Conservation (phyloP, 2,113 vertebrate species). For the Pungitius pungitius region DNA sequence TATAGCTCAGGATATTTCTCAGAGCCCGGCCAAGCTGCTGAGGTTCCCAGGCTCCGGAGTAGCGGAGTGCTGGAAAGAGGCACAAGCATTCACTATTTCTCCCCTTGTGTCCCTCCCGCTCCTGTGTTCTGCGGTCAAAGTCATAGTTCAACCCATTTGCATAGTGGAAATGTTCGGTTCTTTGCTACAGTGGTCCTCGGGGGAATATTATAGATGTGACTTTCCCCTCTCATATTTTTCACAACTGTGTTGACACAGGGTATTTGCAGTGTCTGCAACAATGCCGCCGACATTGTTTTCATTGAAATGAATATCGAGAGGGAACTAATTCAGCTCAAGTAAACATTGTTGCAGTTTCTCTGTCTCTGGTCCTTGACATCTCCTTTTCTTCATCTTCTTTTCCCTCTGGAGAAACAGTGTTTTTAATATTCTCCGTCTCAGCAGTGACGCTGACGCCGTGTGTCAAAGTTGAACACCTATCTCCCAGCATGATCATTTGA, state of each 20-base stretch:
- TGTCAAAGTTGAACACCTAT: not conserved
- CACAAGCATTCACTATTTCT: conserved; percentile 72
- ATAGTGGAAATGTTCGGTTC: conserved; percentile 65
- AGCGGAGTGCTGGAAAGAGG: conserved; percentile 75
- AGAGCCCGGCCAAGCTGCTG: conserved; percentile 73
- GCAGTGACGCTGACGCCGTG: conserved; percentile 10
- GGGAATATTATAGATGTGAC: conserved; percentile 38
- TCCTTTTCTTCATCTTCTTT: conserved; percentile 11
- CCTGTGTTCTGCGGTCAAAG: conserved; percentile 54
- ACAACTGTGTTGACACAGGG: conserved; percentile 17
- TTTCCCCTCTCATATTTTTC: too few species aligned
- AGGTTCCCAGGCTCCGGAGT: conserved; percentile 82
- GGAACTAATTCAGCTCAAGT: conserved; percentile 15
- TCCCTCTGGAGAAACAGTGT: not conserved
- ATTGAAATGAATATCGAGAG: conserved; percentile 22
- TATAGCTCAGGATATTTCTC: conserved; percentile 85
- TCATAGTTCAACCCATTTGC: conserved; percentile 75
- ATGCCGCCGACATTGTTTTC: conserved; percentile 1
- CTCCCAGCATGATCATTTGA: conserved; percentile 1
- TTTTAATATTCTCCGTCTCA: conserved; percentile 3
- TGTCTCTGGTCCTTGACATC: conserved; percentile 14
- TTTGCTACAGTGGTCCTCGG: conserved; percentile 39
- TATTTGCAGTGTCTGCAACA: conserved; percentile 16
- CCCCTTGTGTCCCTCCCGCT: conserved; percentile 45
- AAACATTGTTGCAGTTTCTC: conserved; percentile 1